Conservation (phyloP, 2,113 vertebrate genomes). For the Cettia cetti region DNA sequence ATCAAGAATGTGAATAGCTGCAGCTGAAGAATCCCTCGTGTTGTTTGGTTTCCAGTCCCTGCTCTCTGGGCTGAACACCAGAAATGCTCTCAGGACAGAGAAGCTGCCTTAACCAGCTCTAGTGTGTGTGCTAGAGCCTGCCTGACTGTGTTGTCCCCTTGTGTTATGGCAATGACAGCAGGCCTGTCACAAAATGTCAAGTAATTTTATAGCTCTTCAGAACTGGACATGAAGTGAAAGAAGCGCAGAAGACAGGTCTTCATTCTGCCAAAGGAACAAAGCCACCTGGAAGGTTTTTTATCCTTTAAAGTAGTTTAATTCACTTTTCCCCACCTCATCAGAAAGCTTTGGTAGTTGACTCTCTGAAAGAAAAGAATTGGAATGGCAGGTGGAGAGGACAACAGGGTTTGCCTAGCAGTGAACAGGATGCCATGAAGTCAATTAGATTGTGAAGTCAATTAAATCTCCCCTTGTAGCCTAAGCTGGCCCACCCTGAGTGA, state of each 20-base stretch:
- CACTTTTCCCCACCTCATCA: neutral
- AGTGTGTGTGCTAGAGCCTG: neutral
- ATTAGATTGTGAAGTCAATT: neutral
- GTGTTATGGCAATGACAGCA: neutral
- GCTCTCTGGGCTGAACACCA: neutral
- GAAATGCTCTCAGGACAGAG: neutral
- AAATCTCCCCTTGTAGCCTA: neutral
- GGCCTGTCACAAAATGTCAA: neutral
- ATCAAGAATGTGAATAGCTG: neutral
- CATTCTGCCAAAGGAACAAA: neutral
- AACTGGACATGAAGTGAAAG: neutral
- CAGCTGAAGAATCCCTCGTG: neutral
- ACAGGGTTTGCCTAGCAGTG: neutral
- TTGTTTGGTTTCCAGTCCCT: neutral
- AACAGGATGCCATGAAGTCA: neutral
- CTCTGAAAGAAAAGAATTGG: neutral
- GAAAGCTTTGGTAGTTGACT: neutral
- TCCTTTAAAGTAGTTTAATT: neutral
- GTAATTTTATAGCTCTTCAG: neutral
- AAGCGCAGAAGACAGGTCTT: neutral
- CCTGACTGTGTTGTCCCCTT: neutral
- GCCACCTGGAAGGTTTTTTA: neutral
- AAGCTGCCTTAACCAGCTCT: neutral
- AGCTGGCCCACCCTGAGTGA: neutral
- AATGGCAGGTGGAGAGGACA: neutral